A percentile compares a stretch with the other conserved stretches of the same genome.
Conservation (phyloP, 2,797 vertebrate species). For the Tolypeutes matacus region DNA sequence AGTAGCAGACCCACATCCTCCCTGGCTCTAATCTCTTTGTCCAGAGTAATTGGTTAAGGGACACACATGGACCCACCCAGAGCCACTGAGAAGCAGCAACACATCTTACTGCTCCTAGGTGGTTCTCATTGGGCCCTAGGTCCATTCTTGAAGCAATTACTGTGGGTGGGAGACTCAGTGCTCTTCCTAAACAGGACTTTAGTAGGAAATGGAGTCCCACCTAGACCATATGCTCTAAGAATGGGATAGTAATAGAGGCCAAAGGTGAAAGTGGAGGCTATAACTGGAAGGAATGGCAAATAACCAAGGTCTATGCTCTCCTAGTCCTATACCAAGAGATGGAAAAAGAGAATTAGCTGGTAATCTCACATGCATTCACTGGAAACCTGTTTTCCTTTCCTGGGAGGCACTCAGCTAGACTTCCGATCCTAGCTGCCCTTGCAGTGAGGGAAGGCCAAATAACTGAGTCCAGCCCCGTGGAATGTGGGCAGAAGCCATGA, state of each 20-base stretch:
- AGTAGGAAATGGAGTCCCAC: neutral
- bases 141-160: neutral
- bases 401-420: neutral
- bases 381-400: neutral
- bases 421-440: neutral
- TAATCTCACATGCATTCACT: neutral
- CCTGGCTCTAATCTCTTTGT: neutral
- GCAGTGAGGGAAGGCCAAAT: neutral
- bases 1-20: neutral
- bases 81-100: neutral
- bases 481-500: neutral
- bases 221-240: neutral
- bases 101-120: neutral
- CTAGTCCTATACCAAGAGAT: neutral
- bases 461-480: neutral
- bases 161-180: neutral
- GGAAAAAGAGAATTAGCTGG: neutral
- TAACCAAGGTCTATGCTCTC: neutral
- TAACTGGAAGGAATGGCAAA: neutral
- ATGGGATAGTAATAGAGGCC: neutral
- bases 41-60: neutral
- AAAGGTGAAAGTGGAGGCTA: neutral
- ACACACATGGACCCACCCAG: rapidly evolving
- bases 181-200: neutral
- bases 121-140: neutral